phyloP scores from a whole-genome alignment of 2,888 invertebrate species.

The Dolomedes plantarius region DNA sequence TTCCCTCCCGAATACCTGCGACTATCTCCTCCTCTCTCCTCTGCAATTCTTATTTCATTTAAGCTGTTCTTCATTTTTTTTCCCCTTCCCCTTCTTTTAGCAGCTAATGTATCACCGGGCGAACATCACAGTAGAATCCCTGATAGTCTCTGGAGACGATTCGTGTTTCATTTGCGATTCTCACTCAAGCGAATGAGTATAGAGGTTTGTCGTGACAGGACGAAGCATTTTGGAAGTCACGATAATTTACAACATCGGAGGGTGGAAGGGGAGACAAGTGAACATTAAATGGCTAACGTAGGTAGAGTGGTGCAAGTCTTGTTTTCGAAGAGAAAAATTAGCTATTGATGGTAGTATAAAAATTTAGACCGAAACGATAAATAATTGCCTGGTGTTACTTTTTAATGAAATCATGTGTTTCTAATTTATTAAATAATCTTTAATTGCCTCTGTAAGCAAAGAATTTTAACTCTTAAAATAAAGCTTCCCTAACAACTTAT shows the following conservation, averaged over 20 bases:
- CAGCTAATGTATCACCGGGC: conserved; percentile 22
- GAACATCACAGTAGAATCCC: conserved; percentile 25
- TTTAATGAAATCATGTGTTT: too few species aligned
- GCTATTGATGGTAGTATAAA: too few species aligned
- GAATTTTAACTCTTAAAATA: too few species aligned
- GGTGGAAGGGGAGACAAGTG: neutral
- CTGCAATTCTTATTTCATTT: conserved; percentile 22
- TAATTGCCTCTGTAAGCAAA: too few species aligned
- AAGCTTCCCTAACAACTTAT: too few species aligned
- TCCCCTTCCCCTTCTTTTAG: neutral
- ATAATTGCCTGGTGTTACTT: too few species aligned
- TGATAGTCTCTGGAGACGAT: neutral
- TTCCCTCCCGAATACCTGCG: too few species aligned
- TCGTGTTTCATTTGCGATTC: neutral
- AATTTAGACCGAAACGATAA: too few species aligned
- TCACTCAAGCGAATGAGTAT: neutral
- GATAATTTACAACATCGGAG: neutral
- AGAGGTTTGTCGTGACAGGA: conserved; percentile 4
- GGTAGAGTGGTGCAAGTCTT: neutral
- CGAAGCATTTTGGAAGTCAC: neutral
- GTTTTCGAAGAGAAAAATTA: too few species aligned
- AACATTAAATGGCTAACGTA: neutral
- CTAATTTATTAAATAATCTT: too few species aligned
- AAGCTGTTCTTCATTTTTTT: neutral
- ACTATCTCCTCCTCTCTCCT: neutral